A percentile compares a stretch with the other conserved stretches of the same genome.
These are phyloP conservation scores for Scortum barcoo DNA, from an alignment of 2,113 vertebrate species.

Conservation along the genomic window DNA sequence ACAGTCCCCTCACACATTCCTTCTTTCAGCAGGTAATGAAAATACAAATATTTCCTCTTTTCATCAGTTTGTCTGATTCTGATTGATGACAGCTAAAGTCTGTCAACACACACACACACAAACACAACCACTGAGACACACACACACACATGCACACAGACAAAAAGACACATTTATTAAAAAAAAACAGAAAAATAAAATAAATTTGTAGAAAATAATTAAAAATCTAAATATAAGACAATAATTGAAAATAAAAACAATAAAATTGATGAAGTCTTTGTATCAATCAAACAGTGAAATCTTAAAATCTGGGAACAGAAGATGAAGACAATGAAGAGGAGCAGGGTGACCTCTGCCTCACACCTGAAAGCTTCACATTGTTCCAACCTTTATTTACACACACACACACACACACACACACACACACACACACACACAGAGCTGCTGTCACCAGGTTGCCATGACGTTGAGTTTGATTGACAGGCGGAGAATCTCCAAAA, in stretches of 20 bases:
- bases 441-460: constrained; percentile 23
- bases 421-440: too few relatives aligned
- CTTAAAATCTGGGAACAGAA: too few relatives aligned
- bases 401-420: too few relatives aligned
- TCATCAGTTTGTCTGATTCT: background rate
- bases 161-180: background rate
- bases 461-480: constrained; percentile 15
- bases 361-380: background rate
- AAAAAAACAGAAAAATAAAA: background rate
- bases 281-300: too few relatives aligned
- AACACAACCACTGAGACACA: background rate
- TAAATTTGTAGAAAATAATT: background rate
- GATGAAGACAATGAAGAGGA: too few relatives aligned
- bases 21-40: background rate
- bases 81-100: background rate
- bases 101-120: constrained; percentile 1
- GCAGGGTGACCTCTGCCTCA: background rate
- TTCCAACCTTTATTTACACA: constrained; percentile 23
- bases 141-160: background rate
- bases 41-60: background rate
- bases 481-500: background rate
- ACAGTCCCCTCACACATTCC: constrained; percentile 8
- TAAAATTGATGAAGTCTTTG: too few relatives aligned
- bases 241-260: background rate
- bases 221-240: background rate